These are phyloP conservation scores for Babyrousa celebensis DNA, from an alignment of 2,797 vertebrate species.

Conservation along the genomic window DNA sequence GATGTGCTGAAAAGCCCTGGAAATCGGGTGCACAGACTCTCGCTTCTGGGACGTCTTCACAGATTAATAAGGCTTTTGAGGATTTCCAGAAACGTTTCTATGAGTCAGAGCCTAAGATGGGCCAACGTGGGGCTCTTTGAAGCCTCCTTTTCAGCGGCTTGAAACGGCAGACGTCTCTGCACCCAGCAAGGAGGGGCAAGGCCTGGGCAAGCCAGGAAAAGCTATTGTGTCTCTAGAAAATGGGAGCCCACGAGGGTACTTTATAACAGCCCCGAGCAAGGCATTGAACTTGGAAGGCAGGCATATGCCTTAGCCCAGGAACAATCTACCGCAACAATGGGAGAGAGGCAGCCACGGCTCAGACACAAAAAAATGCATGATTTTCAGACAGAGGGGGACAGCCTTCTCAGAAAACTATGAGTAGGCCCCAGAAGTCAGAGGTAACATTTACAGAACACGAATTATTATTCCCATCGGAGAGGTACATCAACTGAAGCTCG, in stretches of 20 bases:
- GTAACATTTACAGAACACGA: background rate
- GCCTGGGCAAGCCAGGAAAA: conserved; percentile 8
- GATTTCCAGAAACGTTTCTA: conserved; percentile 78
- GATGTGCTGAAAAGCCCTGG: conserved; percentile 73
- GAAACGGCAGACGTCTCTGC: conserved; percentile 46
- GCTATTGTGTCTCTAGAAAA: conserved; percentile 80
- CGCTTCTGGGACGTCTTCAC: background rate
- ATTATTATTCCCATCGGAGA: background rate
- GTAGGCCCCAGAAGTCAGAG: conserved; percentile 1
- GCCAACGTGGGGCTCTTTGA: conserved; percentile 31
- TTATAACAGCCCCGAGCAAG: conserved; percentile 9
- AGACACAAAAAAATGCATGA: background rate
- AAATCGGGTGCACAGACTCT: conserved; percentile 33
- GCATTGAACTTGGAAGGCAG: conserved; percentile 70
- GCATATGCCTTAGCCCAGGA: conserved; percentile 24
- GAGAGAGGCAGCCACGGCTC: background rate
- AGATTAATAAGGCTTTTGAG: conserved; percentile 71
- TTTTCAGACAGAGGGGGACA: background rate
- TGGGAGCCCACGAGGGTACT: conserved; percentile 72
- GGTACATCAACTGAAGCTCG: background rate
- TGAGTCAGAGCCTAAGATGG: background rate
- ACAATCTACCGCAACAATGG: conserved; percentile 58
- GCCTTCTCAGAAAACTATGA: background rate
- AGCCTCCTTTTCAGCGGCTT: conserved; percentile 70
- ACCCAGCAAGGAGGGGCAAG: conserved; percentile 48